Conservation (phyloP, 64 coral and sea anemone genomes). For the Dendrophyllia cribrosa region DNA sequence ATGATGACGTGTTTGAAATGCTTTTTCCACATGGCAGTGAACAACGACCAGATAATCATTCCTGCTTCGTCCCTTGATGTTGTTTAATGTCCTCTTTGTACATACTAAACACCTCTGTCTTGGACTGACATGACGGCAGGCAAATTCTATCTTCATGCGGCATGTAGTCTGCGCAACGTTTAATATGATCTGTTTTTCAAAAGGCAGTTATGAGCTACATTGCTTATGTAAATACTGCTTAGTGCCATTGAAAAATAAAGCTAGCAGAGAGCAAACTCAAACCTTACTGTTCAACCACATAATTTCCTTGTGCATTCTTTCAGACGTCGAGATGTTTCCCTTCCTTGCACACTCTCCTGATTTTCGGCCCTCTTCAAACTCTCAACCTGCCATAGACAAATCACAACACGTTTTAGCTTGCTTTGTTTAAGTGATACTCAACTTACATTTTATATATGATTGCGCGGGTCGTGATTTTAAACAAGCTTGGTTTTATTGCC, state of each 20-base stretch:
- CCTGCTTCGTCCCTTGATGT: background rate
- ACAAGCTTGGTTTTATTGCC: too few species aligned
- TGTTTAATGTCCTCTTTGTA: background rate
- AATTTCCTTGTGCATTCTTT: constrained; percentile 30
- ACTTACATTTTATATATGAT: too few species aligned
- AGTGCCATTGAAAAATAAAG: too few species aligned
- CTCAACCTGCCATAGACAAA: too few species aligned
- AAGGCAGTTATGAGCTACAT: background rate
- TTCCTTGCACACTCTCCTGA: background rate
- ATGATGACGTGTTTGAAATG: constrained; percentile 14
- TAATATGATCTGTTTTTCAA: background rate
- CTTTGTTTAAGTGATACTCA: too few species aligned
- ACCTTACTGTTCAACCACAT: constrained; percentile 29
- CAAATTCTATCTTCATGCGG: constrained; percentile 42
- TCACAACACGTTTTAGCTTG: too few species aligned
- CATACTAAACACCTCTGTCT: constrained; percentile 3
- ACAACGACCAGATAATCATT: background rate
- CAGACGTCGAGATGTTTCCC: constrained; percentile 11
- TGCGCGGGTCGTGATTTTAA: too few species aligned
- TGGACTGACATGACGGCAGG: constrained; percentile 29
- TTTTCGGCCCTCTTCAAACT: background rate
- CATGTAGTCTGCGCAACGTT: constrained; percentile 18
- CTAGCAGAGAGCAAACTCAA: background rate
- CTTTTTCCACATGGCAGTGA: constrained; percentile 29
- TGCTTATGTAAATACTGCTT: too few species aligned